Evolutionary conservation across 2,113 vertebrate species (phyloP).

Genomic region (Paracanthobrama guichenoti): DNA sequence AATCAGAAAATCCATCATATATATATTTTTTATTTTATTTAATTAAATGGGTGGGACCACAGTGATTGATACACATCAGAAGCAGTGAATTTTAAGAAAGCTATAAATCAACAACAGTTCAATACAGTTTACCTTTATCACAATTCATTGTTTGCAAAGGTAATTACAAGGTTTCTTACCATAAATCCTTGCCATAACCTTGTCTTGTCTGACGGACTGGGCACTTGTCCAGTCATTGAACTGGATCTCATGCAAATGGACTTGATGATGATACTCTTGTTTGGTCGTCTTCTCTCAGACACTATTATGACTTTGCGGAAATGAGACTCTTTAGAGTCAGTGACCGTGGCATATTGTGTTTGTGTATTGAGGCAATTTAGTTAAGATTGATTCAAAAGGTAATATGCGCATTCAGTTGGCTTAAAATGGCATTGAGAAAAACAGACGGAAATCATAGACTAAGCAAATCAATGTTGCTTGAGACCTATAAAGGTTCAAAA

Average conservation of each 20-base stretch:
- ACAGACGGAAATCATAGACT: neutral
- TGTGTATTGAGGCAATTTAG: slow-evolving; percentile 37
- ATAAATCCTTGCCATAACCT: slow-evolving; percentile 50
- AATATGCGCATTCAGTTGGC: slow-evolving; percentile 26
- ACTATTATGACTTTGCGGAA: slow-evolving; percentile 46
- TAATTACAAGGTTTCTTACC: slow-evolving; percentile 43
- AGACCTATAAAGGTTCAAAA: neutral
- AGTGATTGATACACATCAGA: slow-evolving; percentile 15
- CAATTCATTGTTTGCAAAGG: slow-evolving; percentile 40
- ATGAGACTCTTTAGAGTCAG: slow-evolving; percentile 33
- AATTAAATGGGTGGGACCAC: neutral
- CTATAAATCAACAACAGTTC: slow-evolving; percentile 48
- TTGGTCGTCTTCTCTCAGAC: slow-evolving; percentile 32
- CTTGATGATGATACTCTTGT: slow-evolving; percentile 33
- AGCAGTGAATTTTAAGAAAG: slow-evolving; percentile 34
- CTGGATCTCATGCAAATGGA: slow-evolving; percentile 43
- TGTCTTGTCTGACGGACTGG: slow-evolving; percentile 50
- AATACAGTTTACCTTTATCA: slow-evolving; percentile 35
- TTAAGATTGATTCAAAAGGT: slow-evolving; percentile 35
- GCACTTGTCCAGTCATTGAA: slow-evolving; percentile 49
- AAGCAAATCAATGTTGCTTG: neutral
- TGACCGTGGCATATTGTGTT: slow-evolving; percentile 20
- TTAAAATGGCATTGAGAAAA: slow-evolving; percentile 27
- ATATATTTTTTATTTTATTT: too few relatives aligned
- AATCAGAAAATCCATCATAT: too few relatives aligned